phyloP scores from a whole-genome alignment of 2,888 invertebrate genomes.

The Latrodectus hesperus region DNA sequence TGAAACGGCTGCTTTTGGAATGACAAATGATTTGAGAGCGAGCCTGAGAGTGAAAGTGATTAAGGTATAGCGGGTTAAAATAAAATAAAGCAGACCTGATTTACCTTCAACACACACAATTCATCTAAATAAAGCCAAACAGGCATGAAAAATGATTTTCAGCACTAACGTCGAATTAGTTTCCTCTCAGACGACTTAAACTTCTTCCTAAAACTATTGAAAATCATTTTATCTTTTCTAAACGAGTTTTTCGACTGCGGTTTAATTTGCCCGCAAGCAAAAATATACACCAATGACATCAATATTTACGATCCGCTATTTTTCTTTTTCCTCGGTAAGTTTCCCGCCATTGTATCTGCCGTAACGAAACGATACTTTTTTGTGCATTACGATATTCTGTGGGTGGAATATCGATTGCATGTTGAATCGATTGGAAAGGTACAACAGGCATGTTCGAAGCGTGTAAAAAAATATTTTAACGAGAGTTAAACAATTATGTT shows the following conservation, averaged over 20 bases:
- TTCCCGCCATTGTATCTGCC: conserved; percentile 28
- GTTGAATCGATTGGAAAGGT: conserved; percentile 49
- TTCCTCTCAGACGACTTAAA: conserved; percentile 37
- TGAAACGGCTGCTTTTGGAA: conserved; percentile 12
- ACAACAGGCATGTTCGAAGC: conserved; percentile 15
- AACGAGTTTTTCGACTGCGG: conserved; percentile 57
- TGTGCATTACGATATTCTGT: conserved; percentile 9
- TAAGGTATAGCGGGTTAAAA: neutral
- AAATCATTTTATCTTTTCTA: conserved; percentile 62
- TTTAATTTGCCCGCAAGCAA: conserved; percentile 60
- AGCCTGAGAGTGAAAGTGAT: conserved; percentile 21
- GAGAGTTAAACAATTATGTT: neutral
- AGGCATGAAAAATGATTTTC: conserved; percentile 45
- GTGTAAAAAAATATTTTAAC: conserved; percentile 11
- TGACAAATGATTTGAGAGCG: conserved; percentile 25
- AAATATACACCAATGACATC: conserved; percentile 28
- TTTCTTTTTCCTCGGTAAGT: conserved; percentile 13
- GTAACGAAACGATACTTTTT: conserved; percentile 22
- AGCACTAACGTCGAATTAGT: conserved; percentile 27
- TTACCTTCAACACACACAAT: conserved; percentile 41
- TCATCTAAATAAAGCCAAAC: conserved; percentile 61
- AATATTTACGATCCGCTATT: conserved; percentile 22
- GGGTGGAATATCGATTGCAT: conserved; percentile 49
- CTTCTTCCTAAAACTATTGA: conserved; percentile 59
- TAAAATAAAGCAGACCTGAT: conserved; percentile 22